A percentile compares a stretch with the other conserved stretches of the same genome.
Evolutionary conservation across 2,797 vertebrate species (phyloP).

Genomic region (Bradypodion ventrale): DNA sequence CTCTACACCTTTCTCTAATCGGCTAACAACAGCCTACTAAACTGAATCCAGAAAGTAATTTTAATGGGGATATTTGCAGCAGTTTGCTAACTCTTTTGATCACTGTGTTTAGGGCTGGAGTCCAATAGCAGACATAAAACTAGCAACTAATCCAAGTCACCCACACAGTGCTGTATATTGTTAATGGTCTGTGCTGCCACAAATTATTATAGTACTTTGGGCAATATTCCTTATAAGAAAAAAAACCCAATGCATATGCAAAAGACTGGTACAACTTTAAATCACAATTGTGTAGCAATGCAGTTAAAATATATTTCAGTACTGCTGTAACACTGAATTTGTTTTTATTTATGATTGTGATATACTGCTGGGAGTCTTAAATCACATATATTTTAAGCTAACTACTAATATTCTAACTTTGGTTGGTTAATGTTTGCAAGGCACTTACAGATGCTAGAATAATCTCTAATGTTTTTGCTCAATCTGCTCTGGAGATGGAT

Average conservation of each 20-base stretch:
- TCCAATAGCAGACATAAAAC: conserved; percentile 80
- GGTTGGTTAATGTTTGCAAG: conserved; percentile 96
- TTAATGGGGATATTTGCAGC: conserved; percentile 81
- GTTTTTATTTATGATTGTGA: conserved; percentile 53
- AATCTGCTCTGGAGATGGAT: conserved; percentile 99
- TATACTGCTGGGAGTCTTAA: conserved; percentile 65
- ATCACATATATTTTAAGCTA: conserved; percentile 83
- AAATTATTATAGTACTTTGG: conserved; percentile 77
- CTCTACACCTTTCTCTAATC: conserved; percentile 64
- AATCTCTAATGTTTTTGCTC: conserved; percentile 99
- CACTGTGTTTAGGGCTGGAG: conserved; percentile 78
- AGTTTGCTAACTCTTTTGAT: conserved; percentile 82
- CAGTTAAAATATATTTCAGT: conserved; percentile 51
- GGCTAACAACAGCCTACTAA: conserved; percentile 71
- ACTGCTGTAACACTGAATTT: conserved; percentile 34
- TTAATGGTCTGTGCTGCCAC: conserved; percentile 79
- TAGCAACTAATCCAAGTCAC: conserved; percentile 81
- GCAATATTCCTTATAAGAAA: conserved; percentile 71
- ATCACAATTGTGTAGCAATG: conserved; percentile 52
- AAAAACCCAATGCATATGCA: conserved; percentile 71
- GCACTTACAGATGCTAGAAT: conserved; percentile 99
- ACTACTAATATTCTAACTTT: conserved; percentile 89
- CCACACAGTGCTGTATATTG: conserved; percentile 79
- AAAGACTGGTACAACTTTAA: conserved; percentile 69
- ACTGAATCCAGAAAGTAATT: conserved; percentile 75